Conservation (phyloP, 2,888 invertebrate species). For the Aphidius colemani region DNA sequence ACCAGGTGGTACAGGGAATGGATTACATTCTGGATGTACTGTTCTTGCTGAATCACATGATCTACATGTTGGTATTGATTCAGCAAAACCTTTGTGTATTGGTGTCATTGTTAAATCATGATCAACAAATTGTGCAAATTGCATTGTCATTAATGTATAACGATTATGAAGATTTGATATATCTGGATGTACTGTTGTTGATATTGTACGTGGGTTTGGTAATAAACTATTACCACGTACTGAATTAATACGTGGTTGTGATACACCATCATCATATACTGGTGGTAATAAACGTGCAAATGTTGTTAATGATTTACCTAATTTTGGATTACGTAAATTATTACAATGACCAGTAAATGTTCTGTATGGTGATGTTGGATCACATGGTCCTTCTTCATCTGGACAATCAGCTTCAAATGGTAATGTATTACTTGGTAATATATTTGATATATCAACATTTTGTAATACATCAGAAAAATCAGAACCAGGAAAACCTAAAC, state of each 20-base stretch:
- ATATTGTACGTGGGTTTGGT: slow-evolving; percentile 85
- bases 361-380: slow-evolving; percentile 72
- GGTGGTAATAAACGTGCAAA: slow-evolving; percentile 85
- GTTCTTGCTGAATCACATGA: slow-evolving; percentile 85
- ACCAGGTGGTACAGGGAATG: slow-evolving; percentile 85
- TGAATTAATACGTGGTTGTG: slow-evolving; percentile 75
- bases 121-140: slow-evolving; percentile 91
- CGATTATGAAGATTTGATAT: slow-evolving; percentile 86
- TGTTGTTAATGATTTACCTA: slow-evolving; percentile 83
- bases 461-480: slow-evolving; percentile 79
- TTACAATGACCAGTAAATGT: slow-evolving; percentile 86
- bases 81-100: slow-evolving; percentile 87
- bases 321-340: slow-evolving; percentile 79
- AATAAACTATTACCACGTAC: slow-evolving; percentile 73
- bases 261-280: slow-evolving; percentile 87
- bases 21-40: slow-evolving; percentile 92
- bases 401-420: slow-evolving; percentile 75
- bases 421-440: slow-evolving; percentile 68
- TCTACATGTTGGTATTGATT: slow-evolving; percentile 87
- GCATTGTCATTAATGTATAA: slow-evolving; percentile 92
- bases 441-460: slow-evolving; percentile 76
- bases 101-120: slow-evolving; percentile 95
- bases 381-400: slow-evolving; percentile 72
- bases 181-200: slow-evolving; percentile 88
- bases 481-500: slow-evolving; percentile 65